Conservation (phyloP, 2,113 vertebrate species). For the Nycticorax nycticorax region DNA sequence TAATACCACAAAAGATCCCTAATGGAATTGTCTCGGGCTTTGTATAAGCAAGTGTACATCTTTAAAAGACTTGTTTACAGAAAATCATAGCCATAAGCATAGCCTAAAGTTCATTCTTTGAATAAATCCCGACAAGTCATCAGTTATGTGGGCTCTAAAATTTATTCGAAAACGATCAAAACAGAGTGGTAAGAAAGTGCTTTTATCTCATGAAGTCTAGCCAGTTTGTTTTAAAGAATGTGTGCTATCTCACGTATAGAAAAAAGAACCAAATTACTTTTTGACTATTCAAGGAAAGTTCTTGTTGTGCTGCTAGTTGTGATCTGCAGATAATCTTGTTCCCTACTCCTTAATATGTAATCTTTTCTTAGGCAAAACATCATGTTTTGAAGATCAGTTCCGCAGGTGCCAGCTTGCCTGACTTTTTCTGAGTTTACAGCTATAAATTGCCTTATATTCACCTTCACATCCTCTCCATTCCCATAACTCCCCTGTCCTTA, state of each 20-base stretch:
- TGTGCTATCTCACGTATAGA: not conserved
- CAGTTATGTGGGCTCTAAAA: not conserved
- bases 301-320: not conserved
- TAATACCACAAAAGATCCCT: not conserved
- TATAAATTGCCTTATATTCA: not conserved
- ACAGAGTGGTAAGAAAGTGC: not conserved
- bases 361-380: not conserved
- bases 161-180: not conserved
- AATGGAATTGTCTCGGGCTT: not conserved
- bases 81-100: not conserved
- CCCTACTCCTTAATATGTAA: not conserved
- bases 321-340: not conserved
- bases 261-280: not conserved
- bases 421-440: not conserved
- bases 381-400: not conserved
- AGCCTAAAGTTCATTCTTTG: not conserved
- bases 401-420: not conserved
- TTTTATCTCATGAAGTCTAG: not conserved
- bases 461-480: not conserved
- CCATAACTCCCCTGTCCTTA: not conserved
- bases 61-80: not conserved
- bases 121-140: not conserved
- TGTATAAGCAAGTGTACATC: not conserved
- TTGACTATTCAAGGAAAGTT: not conserved
- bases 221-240: not conserved